These are phyloP conservation scores for Triplophysa yarkandensis DNA, from an alignment of 2,797 vertebrate genomes.

Conservation along the genomic window DNA sequence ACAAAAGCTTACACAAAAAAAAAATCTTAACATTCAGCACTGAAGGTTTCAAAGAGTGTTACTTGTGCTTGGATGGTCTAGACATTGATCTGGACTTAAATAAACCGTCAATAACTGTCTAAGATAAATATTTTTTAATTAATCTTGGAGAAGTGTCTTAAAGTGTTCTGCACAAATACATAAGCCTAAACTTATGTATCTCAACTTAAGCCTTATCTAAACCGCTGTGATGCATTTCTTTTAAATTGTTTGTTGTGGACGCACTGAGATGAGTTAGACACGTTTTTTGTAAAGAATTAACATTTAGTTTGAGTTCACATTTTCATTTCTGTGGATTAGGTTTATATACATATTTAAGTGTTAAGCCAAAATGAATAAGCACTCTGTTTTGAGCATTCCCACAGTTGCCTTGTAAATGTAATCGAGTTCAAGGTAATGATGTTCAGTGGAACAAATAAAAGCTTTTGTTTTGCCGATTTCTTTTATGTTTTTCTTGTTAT, in stretches of 20 bases:
- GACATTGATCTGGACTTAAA: not conserved
- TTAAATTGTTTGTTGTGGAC: slow-evolving; percentile 15
- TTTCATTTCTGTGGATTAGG: not conserved
- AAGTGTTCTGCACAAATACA: slow-evolving; percentile 51
- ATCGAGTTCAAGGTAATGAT: slow-evolving; percentile 30
- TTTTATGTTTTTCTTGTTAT: not conserved
- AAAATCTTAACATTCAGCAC: not conserved
- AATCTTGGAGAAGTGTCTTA: slow-evolving; percentile 57
- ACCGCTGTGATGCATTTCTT: slow-evolving; percentile 61
- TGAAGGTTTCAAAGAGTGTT: not conserved
- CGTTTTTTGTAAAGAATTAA: not conserved
- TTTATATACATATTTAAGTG: slow-evolving; percentile 12
- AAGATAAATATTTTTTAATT: slow-evolving; percentile 3
- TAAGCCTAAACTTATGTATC: slow-evolving; percentile 44
- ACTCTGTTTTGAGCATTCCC: slow-evolving; percentile 56
- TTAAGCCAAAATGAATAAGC: slow-evolving; percentile 34
- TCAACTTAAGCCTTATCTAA: slow-evolving; percentile 64
- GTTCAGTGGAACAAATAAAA: slow-evolving; percentile 52
- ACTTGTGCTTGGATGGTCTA: slow-evolving; percentile 3
- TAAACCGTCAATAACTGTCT: slow-evolving; percentile 2
- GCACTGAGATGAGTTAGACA: slow-evolving; percentile 16
- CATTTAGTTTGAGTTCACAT: not conserved
- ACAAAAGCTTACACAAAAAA: not conserved
- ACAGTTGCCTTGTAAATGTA: slow-evolving; percentile 58
- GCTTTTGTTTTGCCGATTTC: slow-evolving; percentile 1